Conservation (phyloP, 64 coral and sea anemone genomes). For the Astreopora myriophthalma region DNA sequence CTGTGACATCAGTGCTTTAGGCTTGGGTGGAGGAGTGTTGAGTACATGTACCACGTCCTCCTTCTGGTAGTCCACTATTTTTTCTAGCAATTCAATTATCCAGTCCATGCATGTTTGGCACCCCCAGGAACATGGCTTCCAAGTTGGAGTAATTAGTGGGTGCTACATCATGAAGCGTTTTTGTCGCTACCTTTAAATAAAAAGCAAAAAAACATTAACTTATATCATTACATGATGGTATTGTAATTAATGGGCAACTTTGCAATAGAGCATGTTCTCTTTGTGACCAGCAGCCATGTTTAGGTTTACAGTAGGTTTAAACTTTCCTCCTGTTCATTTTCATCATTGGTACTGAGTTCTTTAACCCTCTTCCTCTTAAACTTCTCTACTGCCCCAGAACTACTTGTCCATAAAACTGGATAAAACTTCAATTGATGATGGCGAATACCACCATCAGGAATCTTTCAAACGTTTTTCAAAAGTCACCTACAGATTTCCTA, state of each 20-base stretch:
- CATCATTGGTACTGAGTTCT: not conserved
- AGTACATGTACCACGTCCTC: not conserved
- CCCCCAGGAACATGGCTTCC: not conserved
- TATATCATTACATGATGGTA: too few species aligned
- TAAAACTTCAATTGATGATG: not conserved
- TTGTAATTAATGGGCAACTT: too few species aligned
- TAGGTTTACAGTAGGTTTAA: too few species aligned
- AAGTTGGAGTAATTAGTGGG: not conserved
- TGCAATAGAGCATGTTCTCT: too few species aligned
- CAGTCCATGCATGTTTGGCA: not conserved
- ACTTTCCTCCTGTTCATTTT: not conserved
- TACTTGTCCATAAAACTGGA: not conserved
- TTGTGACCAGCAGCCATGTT: too few species aligned
- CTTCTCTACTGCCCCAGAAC: not conserved
- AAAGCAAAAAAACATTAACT: too few species aligned
- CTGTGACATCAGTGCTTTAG: not conserved
- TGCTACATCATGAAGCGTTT: not conserved
- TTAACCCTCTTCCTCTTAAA: not conserved
- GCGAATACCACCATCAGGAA: not conserved
- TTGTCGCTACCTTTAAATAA: not conserved
- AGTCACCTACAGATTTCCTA: not conserved
- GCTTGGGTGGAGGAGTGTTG: not conserved
- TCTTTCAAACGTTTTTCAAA: not conserved
- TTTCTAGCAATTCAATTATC: not conserved
- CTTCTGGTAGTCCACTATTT: not conserved